A percentile compares a stretch with the other conserved stretches of the same genome.
Conservation (phyloP, 92 coral and sea anemone species). For the Parazoanthus swiftii region DNA sequence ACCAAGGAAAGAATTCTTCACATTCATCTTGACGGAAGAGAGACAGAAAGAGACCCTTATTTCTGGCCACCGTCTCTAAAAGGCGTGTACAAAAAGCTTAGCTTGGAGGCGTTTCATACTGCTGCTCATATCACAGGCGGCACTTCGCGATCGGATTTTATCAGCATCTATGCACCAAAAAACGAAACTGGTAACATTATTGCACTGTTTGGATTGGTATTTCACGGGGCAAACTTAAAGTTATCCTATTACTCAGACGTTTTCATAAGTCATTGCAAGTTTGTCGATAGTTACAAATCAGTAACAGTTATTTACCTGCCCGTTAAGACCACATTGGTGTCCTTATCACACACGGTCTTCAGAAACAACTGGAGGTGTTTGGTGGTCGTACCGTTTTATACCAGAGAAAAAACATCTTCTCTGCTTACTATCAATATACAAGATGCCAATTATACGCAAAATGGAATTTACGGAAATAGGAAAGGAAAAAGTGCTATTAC, state of each 20-base stretch:
- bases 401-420: neutral
- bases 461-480: neutral
- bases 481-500: neutral
- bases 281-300: neutral
- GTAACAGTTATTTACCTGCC: neutral
- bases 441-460: neutral
- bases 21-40: conserved; percentile 19
- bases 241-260: neutral
- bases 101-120: neutral
- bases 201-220: neutral
- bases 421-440: neutral
- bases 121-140: conserved; percentile 1
- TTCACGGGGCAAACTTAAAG: neutral
- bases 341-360: neutral
- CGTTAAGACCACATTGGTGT: neutral
- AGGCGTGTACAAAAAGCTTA: conserved; percentile 9
- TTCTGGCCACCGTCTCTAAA: conserved; percentile 8
- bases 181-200: neutral
- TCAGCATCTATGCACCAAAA: neutral
- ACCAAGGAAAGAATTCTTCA: neutral
- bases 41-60: neutral
- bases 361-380: conserved; percentile 2
- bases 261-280: neutral
- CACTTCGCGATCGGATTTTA: neutral
- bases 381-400: neutral